A percentile compares a stretch with the other conserved stretches of the same genome.
phyloP scores from a whole-genome alignment of 2,797 vertebrate species.

The Danio kyathit region DNA sequence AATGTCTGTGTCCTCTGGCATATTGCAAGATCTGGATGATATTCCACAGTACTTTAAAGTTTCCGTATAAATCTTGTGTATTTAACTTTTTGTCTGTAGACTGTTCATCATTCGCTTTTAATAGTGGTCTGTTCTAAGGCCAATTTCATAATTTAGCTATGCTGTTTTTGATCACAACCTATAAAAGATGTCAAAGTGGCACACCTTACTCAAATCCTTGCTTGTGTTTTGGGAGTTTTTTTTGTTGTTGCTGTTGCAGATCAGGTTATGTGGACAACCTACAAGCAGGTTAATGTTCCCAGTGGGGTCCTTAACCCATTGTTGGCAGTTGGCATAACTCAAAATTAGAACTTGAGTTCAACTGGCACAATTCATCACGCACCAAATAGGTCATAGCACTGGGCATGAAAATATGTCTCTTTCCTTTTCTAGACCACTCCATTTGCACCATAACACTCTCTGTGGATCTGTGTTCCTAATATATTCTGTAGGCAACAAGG shows the following conservation, averaged over 20 bases:
- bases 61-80: neutral
- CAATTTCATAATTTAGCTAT: neutral
- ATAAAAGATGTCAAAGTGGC: neutral
- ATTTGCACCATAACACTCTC: constrained; percentile 13
- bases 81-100: neutral
- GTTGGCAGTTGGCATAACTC: constrained; percentile 10
- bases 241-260: neutral
- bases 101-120: neutral
- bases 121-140: neutral
- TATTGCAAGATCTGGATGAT: neutral
- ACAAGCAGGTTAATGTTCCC: neutral
- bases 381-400: constrained; percentile 23
- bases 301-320: constrained; percentile 1
- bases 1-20: neutral
- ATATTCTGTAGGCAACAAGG: neutral
- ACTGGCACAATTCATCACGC: constrained; percentile 28
- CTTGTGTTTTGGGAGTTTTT: neutral
- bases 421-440: neutral
- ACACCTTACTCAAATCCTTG: neutral
- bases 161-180: neutral
- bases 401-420: neutral
- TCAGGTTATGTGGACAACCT: constrained; percentile 6
- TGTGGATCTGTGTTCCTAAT: neutral
- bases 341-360: constrained; percentile 8
- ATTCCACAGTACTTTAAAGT: neutral